A percentile compares a stretch with the other conserved stretches of the same genome.
Evolutionary conservation across 2,888 invertebrate genomes (phyloP).

Genomic region (Bursaphelenchus okinawaensis): DNA sequence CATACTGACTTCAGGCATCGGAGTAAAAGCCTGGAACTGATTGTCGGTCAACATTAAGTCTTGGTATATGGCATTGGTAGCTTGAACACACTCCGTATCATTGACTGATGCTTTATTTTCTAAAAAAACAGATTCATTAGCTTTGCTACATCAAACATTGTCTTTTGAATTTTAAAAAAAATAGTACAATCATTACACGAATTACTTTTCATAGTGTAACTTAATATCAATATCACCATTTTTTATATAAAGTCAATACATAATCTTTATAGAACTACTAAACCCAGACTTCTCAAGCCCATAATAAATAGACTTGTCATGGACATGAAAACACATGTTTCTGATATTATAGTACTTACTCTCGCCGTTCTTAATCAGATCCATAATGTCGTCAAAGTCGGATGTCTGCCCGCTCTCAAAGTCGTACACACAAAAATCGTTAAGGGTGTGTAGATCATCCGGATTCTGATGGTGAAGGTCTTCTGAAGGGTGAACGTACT

Average conservation of each 20-base stretch:
- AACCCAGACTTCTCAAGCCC: no score
- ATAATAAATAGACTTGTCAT: no score
- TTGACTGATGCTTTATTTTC: not conserved
- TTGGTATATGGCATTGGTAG: conserved; percentile 10
- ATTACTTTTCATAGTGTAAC: no score
- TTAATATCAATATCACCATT: no score
- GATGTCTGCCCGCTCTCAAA: not conserved
- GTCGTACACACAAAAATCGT: not conserved
- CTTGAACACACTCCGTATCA: conserved; percentile 1
- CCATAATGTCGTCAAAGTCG: conserved; percentile 15
- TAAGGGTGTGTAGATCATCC: not conserved
- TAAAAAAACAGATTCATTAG: not conserved
- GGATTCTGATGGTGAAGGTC: not conserved
- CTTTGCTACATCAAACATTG: no score
- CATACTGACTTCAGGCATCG: conserved; percentile 3
- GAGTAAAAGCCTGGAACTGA: not conserved
- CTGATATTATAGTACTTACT: not conserved
- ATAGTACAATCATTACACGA: no score
- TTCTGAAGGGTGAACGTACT: not conserved
- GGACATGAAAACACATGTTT: not conserved
- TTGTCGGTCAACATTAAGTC: conserved; percentile 4
- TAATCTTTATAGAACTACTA: no score
- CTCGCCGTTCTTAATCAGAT: conserved; percentile 11
- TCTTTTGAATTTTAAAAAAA: no score
- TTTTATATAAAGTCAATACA: no score